A percentile compares a stretch with the other conserved stretches of the same genome.
phyloP scores from a whole-genome alignment of 2,797 vertebrate genomes.

The Glyptemys insculpta region DNA sequence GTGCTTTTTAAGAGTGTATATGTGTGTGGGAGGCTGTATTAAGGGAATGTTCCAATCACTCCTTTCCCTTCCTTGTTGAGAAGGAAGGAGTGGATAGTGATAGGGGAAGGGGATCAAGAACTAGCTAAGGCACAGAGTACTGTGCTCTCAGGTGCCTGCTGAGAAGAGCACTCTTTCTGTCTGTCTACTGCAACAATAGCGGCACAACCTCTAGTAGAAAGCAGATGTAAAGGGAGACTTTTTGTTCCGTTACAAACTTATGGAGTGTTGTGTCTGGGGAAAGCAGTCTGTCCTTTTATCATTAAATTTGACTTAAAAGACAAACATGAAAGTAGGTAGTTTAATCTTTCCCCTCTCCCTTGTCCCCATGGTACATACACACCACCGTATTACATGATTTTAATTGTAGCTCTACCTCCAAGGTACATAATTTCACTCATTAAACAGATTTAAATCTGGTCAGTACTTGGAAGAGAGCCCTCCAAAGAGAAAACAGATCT shows the following conservation, averaged over 20 bases:
- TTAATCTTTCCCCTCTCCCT: neutral
- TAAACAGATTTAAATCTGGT: neutral
- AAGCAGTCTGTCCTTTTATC: neutral
- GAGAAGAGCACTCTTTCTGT: neutral
- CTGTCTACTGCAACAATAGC: neutral
- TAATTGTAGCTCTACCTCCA: neutral
- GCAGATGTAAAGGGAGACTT: neutral
- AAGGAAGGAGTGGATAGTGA: fast-evolving
- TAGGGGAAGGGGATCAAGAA: neutral
- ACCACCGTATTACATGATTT: neutral
- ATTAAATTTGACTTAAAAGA: neutral
- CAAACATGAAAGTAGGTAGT: neutral
- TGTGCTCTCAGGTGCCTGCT: neutral
- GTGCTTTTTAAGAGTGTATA: neutral
- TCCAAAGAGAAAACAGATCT: neutral
- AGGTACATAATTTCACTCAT: neutral
- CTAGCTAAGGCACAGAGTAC: fast-evolving
- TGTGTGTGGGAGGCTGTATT: neutral
- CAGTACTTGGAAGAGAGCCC: neutral
- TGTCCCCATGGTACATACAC: neutral
- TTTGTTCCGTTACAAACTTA: neutral
- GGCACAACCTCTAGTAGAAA: neutral
- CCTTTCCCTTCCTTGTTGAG: fast-evolving
- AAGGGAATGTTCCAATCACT: neutral
- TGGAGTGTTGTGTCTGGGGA: neutral